A percentile compares a stretch with the other conserved stretches of the same genome.
Evolutionary conservation across 2,888 invertebrate species (phyloP).

Genomic region (Thecocarcelia acutangulata): DNA sequence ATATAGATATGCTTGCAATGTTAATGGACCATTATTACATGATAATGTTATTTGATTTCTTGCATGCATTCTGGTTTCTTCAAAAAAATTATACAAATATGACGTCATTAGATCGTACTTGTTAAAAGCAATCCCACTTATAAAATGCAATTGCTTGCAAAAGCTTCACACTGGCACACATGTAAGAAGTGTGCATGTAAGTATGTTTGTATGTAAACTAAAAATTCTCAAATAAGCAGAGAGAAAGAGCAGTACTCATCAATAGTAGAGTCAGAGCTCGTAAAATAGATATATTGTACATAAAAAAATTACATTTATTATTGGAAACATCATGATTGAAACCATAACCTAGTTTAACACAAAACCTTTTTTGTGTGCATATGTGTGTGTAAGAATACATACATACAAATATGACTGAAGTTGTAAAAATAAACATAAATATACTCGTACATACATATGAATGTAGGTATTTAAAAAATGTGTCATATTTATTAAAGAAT

Average conservation of each 20-base stretch:
- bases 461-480: too few relatives aligned
- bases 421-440: too few relatives aligned
- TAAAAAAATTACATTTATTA: slow-evolving; percentile 65
- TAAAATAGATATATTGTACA: slow-evolving; percentile 17
- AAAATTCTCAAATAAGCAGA: not conserved
- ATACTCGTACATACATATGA: too few relatives aligned
- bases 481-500: too few relatives aligned
- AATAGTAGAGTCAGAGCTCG: not conserved
- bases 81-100: slow-evolving; percentile 1
- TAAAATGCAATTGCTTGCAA: slow-evolving; percentile 26
- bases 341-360: slow-evolving; percentile 67
- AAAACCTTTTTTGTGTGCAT: slow-evolving; percentile 39
- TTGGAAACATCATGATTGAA: slow-evolving; percentile 11
- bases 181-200: too few relatives aligned
- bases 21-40: not conserved
- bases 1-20: not conserved
- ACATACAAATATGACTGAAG: not conserved
- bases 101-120: slow-evolving; percentile 59
- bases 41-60: too few relatives aligned
- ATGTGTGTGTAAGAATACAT: slow-evolving; percentile 4
- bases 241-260: not conserved
- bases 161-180: not conserved
- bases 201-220: too few relatives aligned
- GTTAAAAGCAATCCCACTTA: slow-evolving; percentile 5
- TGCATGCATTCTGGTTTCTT: not conserved